phyloP scores from a whole-genome alignment of 2,888 invertebrate species.

The Stegophylla sp. region DNA sequence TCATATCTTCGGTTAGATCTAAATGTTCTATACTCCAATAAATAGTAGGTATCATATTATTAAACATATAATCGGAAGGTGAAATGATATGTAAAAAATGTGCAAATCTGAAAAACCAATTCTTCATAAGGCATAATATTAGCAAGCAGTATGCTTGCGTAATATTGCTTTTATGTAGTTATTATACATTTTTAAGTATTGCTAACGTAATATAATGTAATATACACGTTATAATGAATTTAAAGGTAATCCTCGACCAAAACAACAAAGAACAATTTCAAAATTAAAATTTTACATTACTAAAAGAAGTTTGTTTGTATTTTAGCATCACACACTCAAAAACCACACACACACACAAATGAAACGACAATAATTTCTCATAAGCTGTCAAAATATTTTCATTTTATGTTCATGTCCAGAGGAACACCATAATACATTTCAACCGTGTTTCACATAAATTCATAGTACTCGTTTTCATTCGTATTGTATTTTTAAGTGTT shows the following conservation, averaged over 20 bases:
- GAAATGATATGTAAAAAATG: conserved; percentile 46
- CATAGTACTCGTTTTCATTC: background rate
- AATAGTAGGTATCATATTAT: conserved; percentile 2
- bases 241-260: no score
- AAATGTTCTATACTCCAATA: conserved; percentile 41
- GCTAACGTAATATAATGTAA: no score
- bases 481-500: background rate
- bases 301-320: background rate
- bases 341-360: background rate
- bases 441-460: background rate
- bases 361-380: background rate
- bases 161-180: no score
- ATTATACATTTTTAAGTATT: no score
- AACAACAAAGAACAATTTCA: no score
- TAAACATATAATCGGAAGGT: conserved; percentile 38
- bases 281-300: no score
- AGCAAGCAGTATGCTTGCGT: no score
- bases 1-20: background rate
- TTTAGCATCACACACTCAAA: background rate
- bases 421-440: background rate
- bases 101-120: conserved; percentile 23
- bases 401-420: background rate
- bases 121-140: no score
- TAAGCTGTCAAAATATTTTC: background rate
- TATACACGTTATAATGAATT: no score